Evolutionary conservation across 2,797 vertebrate genomes (phyloP).

Genomic region (Heteromormyrus szaboi): DNA sequence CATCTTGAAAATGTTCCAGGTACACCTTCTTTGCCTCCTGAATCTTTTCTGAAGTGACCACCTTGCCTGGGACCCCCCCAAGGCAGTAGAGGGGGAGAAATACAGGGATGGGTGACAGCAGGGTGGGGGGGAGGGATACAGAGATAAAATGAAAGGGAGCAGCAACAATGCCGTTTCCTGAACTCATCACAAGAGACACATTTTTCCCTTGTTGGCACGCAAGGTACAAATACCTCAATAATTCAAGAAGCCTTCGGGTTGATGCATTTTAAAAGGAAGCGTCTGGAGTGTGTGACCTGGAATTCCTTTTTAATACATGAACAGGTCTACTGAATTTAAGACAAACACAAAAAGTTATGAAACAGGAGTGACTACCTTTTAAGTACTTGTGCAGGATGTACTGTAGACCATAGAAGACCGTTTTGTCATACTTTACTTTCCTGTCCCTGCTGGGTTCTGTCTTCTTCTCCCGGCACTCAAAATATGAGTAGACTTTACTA

Average conservation of each 20-base stretch:
- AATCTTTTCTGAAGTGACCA: constrained; percentile 93
- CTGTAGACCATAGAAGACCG: constrained; percentile 95
- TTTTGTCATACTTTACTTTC: constrained; percentile 95
- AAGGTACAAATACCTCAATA: background rate
- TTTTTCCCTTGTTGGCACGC: background rate
- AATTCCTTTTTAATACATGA: background rate
- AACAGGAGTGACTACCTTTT: constrained; percentile 67
- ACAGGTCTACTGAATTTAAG: background rate
- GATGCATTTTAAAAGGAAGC: background rate
- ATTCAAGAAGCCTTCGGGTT: background rate
- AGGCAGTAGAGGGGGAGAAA: background rate
- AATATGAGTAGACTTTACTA: constrained; percentile 98
- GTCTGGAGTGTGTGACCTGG: background rate
- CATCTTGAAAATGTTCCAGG: constrained; percentile 95
- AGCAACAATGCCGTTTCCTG: background rate
- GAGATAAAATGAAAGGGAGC: background rate
- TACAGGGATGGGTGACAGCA: background rate
- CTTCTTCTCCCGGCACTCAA: constrained; percentile 96
- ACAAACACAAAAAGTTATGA: no score
- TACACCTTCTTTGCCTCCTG: constrained; percentile 96
- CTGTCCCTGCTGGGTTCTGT: constrained; percentile 79
- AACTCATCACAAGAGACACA: background rate
- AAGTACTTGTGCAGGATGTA: constrained; percentile 97
- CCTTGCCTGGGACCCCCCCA: constrained; percentile 70
- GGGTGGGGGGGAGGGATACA: background rate